Conservation (phyloP, 2,888 invertebrate species). For the Heliconius ismenius region DNA sequence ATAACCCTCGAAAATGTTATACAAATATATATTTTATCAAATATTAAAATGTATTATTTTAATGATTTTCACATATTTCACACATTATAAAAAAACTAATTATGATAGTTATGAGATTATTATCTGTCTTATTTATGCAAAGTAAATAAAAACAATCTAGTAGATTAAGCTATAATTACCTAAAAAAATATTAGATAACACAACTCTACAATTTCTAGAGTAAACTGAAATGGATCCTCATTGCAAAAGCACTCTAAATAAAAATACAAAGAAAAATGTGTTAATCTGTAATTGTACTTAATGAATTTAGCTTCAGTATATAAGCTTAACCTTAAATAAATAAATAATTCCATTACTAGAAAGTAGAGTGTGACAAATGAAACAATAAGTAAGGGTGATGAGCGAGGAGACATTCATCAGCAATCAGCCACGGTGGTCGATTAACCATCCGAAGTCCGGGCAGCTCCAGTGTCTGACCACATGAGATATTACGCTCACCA, state of each 20-base stretch:
- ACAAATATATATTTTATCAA: neutral
- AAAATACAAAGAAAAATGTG: neutral
- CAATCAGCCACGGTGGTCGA: conserved; percentile 72
- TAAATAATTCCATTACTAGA: conserved; percentile 23
- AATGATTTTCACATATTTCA: neutral
- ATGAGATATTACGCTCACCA: conserved; percentile 43
- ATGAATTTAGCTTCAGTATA: neutral
- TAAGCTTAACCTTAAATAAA: neutral
- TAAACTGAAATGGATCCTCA: neutral
- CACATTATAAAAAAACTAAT: too few relatives aligned
- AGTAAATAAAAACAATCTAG: neutral
- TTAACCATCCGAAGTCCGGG: conserved; percentile 56
- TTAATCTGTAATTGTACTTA: neutral
- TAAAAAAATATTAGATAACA: neutral
- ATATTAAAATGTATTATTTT: neutral
- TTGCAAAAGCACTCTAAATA: neutral
- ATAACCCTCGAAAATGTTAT: conserved; percentile 7
- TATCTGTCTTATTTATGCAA: neutral
- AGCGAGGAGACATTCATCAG: conserved; percentile 67
- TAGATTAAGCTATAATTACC: neutral
- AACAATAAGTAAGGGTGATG: conserved; percentile 43
- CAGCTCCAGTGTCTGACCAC: conserved; percentile 48
- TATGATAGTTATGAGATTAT: neutral
- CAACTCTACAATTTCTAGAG: neutral
- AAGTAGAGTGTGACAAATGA: conserved; percentile 27